Conservation (phyloP, 2,113 vertebrate genomes). For the Pseudorhombus dupliciocellatus region DNA sequence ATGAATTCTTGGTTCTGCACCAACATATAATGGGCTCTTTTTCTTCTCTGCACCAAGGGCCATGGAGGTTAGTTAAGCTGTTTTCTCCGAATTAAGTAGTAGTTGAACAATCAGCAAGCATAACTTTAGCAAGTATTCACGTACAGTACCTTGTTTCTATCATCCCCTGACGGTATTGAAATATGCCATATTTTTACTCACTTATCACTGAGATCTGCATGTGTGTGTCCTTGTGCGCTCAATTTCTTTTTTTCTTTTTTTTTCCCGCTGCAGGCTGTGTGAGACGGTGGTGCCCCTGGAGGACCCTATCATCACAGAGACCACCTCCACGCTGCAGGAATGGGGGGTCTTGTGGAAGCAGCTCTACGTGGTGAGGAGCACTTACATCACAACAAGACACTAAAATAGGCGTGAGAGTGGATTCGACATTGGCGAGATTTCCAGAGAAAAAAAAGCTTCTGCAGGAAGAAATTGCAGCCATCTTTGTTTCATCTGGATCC, state of each 20-base stretch:
- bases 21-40: too few relatives aligned
- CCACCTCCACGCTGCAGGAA: constrained; percentile 95
- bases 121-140: too few relatives aligned
- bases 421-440: constrained; percentile 12
- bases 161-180: too few relatives aligned
- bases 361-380: constrained; percentile 91
- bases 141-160: too few relatives aligned
- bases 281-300: constrained; percentile 96
- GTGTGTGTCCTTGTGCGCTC: background rate
- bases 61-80: too few relatives aligned
- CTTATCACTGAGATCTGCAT: background rate
- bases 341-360: constrained; percentile 98
- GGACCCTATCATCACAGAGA: constrained; percentile 96
- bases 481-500: constrained; percentile 36
- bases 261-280: constrained; percentile 83
- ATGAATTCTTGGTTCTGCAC: too few relatives aligned
- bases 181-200: too few relatives aligned
- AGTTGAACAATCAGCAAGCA: too few relatives aligned
- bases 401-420: constrained; percentile 24
- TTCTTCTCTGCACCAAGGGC: too few relatives aligned
- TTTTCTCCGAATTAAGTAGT: too few relatives aligned
- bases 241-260: constrained; percentile 25
- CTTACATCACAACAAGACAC: constrained; percentile 30
- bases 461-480: constrained; percentile 28
- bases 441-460: constrained; percentile 22